These are phyloP conservation scores for Crocallis elinguaria DNA, from an alignment of 2,888 invertebrate species.

Conservation along the genomic window DNA sequence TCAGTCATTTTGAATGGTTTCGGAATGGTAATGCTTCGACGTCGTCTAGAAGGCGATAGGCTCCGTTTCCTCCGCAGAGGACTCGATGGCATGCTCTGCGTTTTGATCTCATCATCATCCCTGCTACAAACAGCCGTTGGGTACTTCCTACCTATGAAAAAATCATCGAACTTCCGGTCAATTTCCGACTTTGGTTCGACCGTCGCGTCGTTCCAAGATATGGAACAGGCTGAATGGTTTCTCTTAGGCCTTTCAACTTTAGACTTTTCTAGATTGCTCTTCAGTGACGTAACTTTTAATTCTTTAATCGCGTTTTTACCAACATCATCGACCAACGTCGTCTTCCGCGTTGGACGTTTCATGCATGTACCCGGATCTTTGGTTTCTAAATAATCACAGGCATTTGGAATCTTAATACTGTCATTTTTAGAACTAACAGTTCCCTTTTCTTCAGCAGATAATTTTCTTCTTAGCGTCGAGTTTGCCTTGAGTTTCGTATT, in stretches of 20 bases:
- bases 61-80: constrained; percentile 73
- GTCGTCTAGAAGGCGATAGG: constrained; percentile 54
- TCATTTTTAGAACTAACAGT: constrained; percentile 35
- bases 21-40: constrained; percentile 83
- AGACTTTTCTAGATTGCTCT: constrained; percentile 54
- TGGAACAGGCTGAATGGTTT: constrained; percentile 77
- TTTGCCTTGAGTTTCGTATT: constrained; percentile 33
- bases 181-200: constrained; percentile 62
- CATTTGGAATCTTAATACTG: constrained; percentile 28
- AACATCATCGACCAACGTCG: constrained; percentile 32
- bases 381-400: constrained; percentile 30
- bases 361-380: constrained; percentile 45
- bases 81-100: constrained; percentile 85
- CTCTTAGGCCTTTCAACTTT: constrained; percentile 63
- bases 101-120: constrained; percentile 65
- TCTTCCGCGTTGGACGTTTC: constrained; percentile 49
- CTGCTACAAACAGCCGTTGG: constrained; percentile 32
- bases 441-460: constrained; percentile 43
- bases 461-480: constrained; percentile 40
- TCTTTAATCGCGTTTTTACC: constrained; percentile 42
- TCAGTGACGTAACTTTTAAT: constrained; percentile 48
- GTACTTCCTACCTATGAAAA: constrained; percentile 62
- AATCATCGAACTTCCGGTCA: constrained; percentile 71
- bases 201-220: constrained; percentile 77
- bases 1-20: constrained; percentile 89